Evolutionary conservation across 2,888 invertebrate species (phyloP).

Genomic region (Corythucha ciliata): DNA sequence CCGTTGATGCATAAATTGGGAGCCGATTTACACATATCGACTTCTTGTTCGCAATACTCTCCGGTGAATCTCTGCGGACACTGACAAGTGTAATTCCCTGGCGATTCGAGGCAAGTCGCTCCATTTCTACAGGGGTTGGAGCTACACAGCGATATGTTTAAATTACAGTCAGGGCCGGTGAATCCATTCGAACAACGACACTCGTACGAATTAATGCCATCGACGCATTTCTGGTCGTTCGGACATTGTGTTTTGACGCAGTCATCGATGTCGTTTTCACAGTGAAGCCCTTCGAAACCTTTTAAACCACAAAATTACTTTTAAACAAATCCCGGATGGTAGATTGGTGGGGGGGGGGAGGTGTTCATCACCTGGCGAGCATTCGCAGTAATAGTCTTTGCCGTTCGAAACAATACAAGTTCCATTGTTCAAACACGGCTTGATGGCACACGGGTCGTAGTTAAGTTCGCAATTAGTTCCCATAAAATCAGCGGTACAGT

Average conservation of each 20-base stretch:
- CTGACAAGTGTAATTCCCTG: constrained; percentile 56
- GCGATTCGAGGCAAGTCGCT: constrained; percentile 58
- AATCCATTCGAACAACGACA: constrained; percentile 53
- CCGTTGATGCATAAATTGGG: no score
- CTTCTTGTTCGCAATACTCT: constrained; percentile 44
- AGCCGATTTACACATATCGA: constrained; percentile 61
- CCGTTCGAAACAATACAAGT: constrained; percentile 46
- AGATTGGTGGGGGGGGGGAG: neutral
- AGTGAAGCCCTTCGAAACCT: constrained; percentile 55
- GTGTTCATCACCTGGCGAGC: constrained; percentile 45
- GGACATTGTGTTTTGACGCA: constrained; percentile 49
- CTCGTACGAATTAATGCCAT: constrained; percentile 49
- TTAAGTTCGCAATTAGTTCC: constrained; percentile 50
- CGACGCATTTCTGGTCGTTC: constrained; percentile 47
- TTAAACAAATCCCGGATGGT: no score
- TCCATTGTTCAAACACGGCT: constrained; percentile 55
- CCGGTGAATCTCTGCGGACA: constrained; percentile 60
- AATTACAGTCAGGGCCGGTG: constrained; percentile 50
- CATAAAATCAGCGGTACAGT: constrained; percentile 50
- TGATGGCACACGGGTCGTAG: constrained; percentile 48
- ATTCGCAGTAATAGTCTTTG: constrained; percentile 52
- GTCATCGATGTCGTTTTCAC: constrained; percentile 59
- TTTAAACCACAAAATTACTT: constrained; percentile 9
- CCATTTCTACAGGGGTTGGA: constrained; percentile 58
- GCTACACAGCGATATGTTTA: constrained; percentile 17